Percentiles rank a stretch among this genome's conserved stretches.
Conservation (phyloP, 2,113 vertebrate species). For the Alces alces region DNA sequence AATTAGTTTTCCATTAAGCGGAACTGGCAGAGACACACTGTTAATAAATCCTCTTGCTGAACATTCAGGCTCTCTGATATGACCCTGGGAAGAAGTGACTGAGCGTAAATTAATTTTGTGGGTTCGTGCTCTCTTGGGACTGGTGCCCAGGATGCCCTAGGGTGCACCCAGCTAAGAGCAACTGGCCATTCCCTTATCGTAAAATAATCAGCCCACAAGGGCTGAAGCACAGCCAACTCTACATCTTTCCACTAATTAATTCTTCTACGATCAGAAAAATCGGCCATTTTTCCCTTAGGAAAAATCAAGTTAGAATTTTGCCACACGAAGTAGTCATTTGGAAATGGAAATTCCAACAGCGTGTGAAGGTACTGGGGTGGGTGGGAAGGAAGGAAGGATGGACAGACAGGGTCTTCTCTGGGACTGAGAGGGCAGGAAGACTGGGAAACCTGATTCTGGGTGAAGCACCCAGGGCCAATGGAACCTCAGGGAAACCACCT, state of each 20-base stretch:
- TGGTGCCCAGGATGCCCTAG: neutral
- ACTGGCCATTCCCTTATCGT: neutral
- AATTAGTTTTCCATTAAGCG: constrained; percentile 54
- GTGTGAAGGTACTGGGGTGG: neutral
- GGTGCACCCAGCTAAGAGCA: neutral
- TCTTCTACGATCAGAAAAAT: constrained; percentile 50
- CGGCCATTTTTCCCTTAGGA: neutral
- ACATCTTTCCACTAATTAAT: constrained; percentile 43
- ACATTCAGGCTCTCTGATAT: constrained; percentile 12
- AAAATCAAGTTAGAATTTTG: constrained; percentile 44
- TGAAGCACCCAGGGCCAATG: neutral
- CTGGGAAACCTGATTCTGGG: neutral
- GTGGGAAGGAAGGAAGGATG: neutral
- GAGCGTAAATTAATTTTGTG: constrained; percentile 26
- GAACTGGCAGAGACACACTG: constrained; percentile 20
- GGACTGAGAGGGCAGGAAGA: neutral
- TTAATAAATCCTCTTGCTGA: constrained; percentile 49
- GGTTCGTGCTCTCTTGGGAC: neutral
- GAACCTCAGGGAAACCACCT: constrained; percentile 26
- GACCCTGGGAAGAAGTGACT: constrained; percentile 17
- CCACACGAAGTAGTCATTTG: neutral
- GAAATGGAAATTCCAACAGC: neutral
- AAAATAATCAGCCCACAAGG: neutral
- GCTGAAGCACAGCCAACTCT: constrained; percentile 11
- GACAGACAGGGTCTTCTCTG: neutral